Base-by-base conservation (phyloP, 2,113 vertebrate genomes). In the Carettochelys insculpta region DNA sequence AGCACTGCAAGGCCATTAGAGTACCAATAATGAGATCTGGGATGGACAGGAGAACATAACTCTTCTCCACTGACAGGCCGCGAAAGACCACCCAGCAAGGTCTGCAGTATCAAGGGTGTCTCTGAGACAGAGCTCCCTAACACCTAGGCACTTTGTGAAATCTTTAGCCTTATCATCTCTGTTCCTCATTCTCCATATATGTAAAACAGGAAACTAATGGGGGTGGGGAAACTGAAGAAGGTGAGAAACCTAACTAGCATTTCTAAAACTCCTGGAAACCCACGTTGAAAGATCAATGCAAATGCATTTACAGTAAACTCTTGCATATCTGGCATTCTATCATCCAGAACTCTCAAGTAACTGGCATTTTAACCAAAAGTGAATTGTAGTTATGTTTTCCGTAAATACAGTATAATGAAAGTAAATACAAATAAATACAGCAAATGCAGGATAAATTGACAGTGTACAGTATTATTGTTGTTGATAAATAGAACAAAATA, bases 11-110 rank as follows among this genome's bases (percentile, higher is more conserved):
- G 20, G 80, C 88, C 41, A 81, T 58, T 83, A 73, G 61, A 91
- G 77, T 85, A 90, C 91, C 88, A 80, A 85, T 88, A 81, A 48
- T 77, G 87, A 43, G 95, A 94, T 86, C 82, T 88, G 90, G 90
- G 52, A 79, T 51, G 51, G 22, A 84, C 75, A 89, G 86, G 87
- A 83, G 50, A 82, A 85, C 86, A 80, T 82, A 84, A 92, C 19
- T 86, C 80, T 84, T 93, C 87, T 80, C 92, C 81, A 85, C 58
- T 61, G 56, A 71, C 77, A 92, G 80, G 80, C 87, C 91, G 89
- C 95, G 91, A 95, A 90, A 91, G 53, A 77, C 43, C 71, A 31
- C 12, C 4, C 11, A 41, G 71, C 41, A 45, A 11, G 6, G 43
- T 75, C 71, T 75, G 71, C 6, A 27, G 41, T 27, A 45, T 16